Conservation (phyloP, 2,888 invertebrate genomes). For the Aelia acuminata region DNA sequence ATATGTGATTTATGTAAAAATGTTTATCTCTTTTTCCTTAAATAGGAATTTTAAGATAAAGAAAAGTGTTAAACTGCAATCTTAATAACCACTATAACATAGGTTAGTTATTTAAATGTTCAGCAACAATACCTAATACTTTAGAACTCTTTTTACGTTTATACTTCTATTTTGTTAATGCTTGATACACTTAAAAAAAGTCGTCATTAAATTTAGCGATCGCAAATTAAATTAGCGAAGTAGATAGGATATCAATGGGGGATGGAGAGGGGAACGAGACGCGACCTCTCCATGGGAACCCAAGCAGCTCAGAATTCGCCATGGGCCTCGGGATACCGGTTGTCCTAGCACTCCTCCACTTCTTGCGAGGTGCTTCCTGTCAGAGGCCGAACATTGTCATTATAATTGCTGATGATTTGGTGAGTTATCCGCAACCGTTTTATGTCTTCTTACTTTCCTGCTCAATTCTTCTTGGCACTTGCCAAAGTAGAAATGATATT, state of each 20-base stretch:
- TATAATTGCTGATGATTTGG: constrained; percentile 70
- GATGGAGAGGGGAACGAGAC: not conserved
- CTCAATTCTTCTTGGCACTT: not conserved
- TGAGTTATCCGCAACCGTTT: constrained; percentile 64
- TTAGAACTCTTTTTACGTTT: no score
- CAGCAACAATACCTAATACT: no score
- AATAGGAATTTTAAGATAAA: no score
- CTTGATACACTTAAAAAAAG: no score
- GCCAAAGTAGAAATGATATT: not conserved
- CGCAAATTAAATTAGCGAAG: not conserved
- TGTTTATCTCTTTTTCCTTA: no score
- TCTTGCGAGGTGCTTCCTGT: not conserved
- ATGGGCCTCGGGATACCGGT: not conserved
- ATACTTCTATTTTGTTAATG: no score
- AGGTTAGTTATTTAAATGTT: no score
- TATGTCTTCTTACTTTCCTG: not conserved
- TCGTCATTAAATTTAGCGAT: no score
- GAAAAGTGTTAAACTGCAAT: no score
- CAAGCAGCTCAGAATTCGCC: not conserved
- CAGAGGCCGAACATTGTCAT: constrained; percentile 68
- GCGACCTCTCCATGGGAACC: not conserved
- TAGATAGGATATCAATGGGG: not conserved
- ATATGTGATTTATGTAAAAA: no score
- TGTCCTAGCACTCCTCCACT: not conserved
- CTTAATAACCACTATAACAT: no score